Base-by-base conservation (phyloP, 1,140 invertebrate species). In the Oreohelix idahoensis region DNA sequence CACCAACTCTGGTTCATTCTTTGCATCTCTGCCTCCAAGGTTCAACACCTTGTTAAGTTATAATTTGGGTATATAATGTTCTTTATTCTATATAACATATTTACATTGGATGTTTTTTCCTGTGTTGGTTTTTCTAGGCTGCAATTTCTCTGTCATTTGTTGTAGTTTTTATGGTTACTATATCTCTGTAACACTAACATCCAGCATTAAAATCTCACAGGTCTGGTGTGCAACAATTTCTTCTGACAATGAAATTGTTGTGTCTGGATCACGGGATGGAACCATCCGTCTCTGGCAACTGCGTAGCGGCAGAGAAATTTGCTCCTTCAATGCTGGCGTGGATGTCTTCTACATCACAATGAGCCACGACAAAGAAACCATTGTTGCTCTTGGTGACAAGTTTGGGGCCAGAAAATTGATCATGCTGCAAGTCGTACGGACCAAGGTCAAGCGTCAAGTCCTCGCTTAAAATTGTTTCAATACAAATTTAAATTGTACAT, bases 311-410 rank as follows among this genome's bases (percentile, higher is more conserved):
- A 83, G 78, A 10, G 89, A 91, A 81, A 91, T 92, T 75, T 90
- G 89, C 75, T 81, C 86, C 42, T 93, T 93, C 85, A 89, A 90
- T 80, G 88, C 91, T 35, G 89, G 88, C 10, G 90, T 93, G 2
- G 92, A 93, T 76, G 89, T 92, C 73, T 92, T 93, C 89, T 87
- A 88, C 73, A 89, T 92, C 53, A 91, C 90, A 26, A 90, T 93
- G 87, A 92, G 90, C 78, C 87, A 87, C 35, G 90, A 92, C 87
- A 92, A 92, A 78, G 85, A 88, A 77, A 92, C 92, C 2, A 91
- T 93, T 38, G 92, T 93, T 81, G 92, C 91, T 20, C 89, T 93
- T 17, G 92, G 92, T 35, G 92, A 93, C 87, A 92, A 91, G 83
- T 89, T 84, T 80, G 89, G 89, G 29, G 87, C 91, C 38, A 77